Conservation (phyloP, 2,113 vertebrate genomes). For the Sebastes fasciatus region DNA sequence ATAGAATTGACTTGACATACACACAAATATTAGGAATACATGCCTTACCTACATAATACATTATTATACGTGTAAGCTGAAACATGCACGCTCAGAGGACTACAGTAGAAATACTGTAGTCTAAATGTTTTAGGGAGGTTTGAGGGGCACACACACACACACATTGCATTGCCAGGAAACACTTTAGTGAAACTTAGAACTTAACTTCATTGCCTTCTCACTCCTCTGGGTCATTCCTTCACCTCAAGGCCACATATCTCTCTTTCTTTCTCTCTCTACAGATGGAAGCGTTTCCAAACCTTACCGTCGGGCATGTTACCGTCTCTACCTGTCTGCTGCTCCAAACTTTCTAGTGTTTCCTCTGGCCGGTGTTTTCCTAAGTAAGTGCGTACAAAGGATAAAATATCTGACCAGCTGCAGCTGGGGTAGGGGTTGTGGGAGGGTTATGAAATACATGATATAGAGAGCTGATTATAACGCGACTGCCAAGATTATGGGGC, state of each 20-base stretch:
- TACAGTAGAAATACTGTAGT: slow-evolving; percentile 53
- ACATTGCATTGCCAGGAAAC: slow-evolving; percentile 65
- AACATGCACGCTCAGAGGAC: slow-evolving; percentile 22
- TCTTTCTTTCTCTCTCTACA: slow-evolving; percentile 16
- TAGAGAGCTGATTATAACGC: slow-evolving; percentile 56
- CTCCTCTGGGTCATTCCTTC: slow-evolving; percentile 57
- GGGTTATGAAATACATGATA: slow-evolving; percentile 36
- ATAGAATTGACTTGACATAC: slow-evolving; percentile 1
- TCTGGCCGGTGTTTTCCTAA: slow-evolving; percentile 48
- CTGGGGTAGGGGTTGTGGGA: background rate
- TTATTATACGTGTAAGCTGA: slow-evolving; percentile 4
- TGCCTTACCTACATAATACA: slow-evolving; percentile 5
- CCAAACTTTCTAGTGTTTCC: slow-evolving; percentile 59
- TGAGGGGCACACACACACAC: slow-evolving; percentile 7
- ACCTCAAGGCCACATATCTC: slow-evolving; percentile 50
- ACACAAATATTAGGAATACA: slow-evolving; percentile 1
- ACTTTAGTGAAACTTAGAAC: slow-evolving; percentile 68
- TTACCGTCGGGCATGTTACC: slow-evolving; percentile 38
- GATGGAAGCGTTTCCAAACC: slow-evolving; percentile 61
- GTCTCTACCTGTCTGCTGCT: slow-evolving; percentile 54
- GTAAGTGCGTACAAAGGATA: slow-evolving; percentile 59
- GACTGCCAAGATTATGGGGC: slow-evolving; percentile 6
- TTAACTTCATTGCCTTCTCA: slow-evolving; percentile 54
- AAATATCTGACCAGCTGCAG: slow-evolving; percentile 18
- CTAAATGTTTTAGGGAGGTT: slow-evolving; percentile 11